Conservation (phyloP, 1,140 invertebrate species). For the Zaprionus camerounensis region DNA sequence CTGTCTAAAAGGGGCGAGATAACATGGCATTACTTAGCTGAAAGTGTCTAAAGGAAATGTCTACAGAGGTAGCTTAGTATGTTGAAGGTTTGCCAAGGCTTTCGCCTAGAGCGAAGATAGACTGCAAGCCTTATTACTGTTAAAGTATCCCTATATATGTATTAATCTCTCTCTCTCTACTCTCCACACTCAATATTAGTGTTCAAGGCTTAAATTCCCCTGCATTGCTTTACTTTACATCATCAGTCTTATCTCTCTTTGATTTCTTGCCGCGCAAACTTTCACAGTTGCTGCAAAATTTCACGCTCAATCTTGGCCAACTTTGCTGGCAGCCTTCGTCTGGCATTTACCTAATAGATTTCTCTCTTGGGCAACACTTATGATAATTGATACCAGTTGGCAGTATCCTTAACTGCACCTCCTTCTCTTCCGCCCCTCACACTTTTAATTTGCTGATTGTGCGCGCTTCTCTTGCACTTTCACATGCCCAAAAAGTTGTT, state of each 20-base stretch:
- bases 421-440: too few species aligned
- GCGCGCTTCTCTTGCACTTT: background rate
- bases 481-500: slow-evolving; percentile 16
- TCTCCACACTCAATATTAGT: too few species aligned
- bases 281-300: background rate
- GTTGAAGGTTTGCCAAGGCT: too few species aligned
- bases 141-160: too few species aligned
- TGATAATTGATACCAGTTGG: slow-evolving; percentile 15
- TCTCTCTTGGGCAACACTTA: slow-evolving; percentile 5
- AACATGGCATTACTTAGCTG: background rate
- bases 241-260: background rate
- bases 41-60: background rate
- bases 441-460: slow-evolving; percentile 24
- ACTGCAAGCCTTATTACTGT: too few species aligned
- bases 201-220: too few species aligned
- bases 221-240: background rate
- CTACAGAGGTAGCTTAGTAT: background rate
- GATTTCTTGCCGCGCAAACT: background rate
- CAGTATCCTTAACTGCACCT: background rate
- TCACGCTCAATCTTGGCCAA: background rate
- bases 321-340: background rate
- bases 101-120: too few species aligned
- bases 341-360: slow-evolving; percentile 10
- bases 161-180: too few species aligned
- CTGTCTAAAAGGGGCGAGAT: background rate